phyloP scores from a whole-genome alignment of 2,113 vertebrate genomes.

The Piprites chloris region DNA sequence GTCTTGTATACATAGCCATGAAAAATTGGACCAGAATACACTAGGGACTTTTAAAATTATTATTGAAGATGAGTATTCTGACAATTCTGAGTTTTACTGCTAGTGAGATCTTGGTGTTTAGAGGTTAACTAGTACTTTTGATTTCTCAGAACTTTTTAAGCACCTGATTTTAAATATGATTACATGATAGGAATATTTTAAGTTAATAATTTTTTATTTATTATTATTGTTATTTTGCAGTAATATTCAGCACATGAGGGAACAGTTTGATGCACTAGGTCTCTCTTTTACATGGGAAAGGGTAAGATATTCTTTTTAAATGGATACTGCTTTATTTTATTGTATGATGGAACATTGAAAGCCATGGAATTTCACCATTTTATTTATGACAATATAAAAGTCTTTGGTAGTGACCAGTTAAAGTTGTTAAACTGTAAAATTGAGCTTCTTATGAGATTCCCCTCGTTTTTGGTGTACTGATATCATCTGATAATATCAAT shows the following conservation, averaged over 20 bases:
- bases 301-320: constrained; percentile 74
- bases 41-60: not conserved
- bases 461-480: not conserved
- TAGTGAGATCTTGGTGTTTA: not conserved
- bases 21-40: not conserved
- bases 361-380: not conserved
- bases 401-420: not conserved
- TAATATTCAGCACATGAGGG: constrained; percentile 89
- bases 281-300: constrained; percentile 95
- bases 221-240: constrained; percentile 69
- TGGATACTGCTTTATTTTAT: not conserved
- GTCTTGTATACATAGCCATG: not conserved
- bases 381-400: not conserved
- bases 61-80: not conserved
- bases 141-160: not conserved
- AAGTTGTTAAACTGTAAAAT: not conserved
- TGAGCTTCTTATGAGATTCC: not conserved
- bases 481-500: not conserved
- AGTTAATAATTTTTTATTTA: not conserved
- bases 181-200: not conserved
- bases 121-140: not conserved
- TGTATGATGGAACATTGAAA: not conserved
- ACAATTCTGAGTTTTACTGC: not conserved
- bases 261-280: constrained; percentile 88
- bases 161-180: not conserved